Evolutionary conservation across 2,113 vertebrate species (phyloP).

Genomic region (Pomatostomus ruficeps): DNA sequence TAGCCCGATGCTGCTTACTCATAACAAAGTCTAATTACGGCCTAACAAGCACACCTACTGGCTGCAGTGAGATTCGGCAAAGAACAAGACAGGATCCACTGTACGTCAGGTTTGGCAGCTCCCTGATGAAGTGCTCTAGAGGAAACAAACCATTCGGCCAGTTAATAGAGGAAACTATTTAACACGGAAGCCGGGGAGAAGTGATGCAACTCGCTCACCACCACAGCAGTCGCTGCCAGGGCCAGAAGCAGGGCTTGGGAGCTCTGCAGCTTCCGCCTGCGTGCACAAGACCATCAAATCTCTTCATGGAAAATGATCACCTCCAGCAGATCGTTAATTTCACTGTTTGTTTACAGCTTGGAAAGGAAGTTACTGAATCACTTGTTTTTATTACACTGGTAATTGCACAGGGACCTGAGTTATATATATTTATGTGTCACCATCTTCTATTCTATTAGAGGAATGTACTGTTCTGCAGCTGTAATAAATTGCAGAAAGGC

Average conservation of each 20-base stretch:
- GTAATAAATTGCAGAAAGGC: background rate
- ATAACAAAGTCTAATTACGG: conserved; percentile 29
- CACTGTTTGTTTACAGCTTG: background rate
- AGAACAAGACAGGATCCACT: background rate
- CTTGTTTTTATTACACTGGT: background rate
- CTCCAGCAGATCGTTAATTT: background rate
- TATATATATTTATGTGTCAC: background rate
- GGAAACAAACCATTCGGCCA: conserved; percentile 35
- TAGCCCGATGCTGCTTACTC: conserved; percentile 24
- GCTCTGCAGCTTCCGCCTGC: accelerated
- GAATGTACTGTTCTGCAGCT: background rate
- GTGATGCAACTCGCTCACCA: background rate
- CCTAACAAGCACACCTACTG: conserved; percentile 29
- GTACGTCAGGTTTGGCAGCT: conserved; percentile 36
- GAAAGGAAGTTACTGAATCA: background rate
- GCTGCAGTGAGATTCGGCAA: background rate
- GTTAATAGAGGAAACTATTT: conserved; percentile 58
- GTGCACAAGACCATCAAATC: background rate
- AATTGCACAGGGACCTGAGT: background rate
- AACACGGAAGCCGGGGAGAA: background rate
- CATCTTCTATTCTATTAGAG: background rate
- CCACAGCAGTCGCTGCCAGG: background rate
- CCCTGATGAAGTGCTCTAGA: conserved; percentile 8
- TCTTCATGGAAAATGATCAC: background rate
- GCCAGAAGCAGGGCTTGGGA: background rate